phyloP scores from a whole-genome alignment of 2,113 vertebrate species.

The Picathartes gymnocephalus region DNA sequence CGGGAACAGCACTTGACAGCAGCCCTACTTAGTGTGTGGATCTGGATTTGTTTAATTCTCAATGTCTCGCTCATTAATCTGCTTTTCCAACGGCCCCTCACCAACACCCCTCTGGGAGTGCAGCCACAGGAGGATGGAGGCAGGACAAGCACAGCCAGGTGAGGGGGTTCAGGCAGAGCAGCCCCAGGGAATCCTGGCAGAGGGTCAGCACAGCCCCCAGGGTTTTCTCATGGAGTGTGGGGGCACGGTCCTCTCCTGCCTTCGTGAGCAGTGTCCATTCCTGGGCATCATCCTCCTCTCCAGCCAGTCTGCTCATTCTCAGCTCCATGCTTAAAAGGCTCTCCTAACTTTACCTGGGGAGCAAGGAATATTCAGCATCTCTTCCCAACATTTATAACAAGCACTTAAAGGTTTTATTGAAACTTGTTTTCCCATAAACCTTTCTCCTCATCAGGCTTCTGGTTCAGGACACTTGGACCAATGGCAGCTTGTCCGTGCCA shows the following conservation, averaged over 20 bases:
- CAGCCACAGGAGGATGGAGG: not conserved
- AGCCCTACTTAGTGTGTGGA: not conserved
- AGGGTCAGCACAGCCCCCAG: not conserved
- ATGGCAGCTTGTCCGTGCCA: fast-evolving
- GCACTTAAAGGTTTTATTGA: not conserved
- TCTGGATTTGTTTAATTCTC: not conserved
- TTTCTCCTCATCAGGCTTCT: not conserved
- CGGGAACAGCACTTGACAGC: not conserved
- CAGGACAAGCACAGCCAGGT: not conserved
- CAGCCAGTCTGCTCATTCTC: not conserved
- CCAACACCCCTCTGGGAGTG: not conserved
- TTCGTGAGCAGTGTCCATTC: fast-evolving
- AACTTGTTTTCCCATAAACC: not conserved
- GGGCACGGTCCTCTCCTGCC: not conserved
- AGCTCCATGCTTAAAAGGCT: not conserved
- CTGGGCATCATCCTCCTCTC: not conserved
- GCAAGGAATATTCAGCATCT: not conserved
- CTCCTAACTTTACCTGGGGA: not conserved
- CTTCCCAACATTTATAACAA: not conserved
- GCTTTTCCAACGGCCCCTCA: not conserved
- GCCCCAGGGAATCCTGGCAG: not conserved
- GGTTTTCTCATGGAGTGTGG: fast-evolving
- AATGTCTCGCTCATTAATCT: not conserved
- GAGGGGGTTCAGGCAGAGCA: not conserved
- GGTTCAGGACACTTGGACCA: not conserved